Conservation (phyloP, 2,888 invertebrate genomes). For the Osmoderma eremita region DNA sequence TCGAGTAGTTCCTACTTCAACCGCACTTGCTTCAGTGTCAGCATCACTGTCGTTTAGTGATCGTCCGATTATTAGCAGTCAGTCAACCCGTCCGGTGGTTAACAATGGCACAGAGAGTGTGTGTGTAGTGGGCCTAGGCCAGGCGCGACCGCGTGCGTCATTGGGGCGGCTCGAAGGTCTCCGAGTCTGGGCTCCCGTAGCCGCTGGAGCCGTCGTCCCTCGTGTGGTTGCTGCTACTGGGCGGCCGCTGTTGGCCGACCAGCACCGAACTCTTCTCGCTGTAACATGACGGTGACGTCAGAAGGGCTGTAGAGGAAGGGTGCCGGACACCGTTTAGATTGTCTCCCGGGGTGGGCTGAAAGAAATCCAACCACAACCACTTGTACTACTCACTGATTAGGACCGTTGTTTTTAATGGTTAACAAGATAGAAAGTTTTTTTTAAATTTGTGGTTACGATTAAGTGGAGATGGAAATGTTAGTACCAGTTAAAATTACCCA, state of each 20-base stretch:
- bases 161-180: slow-evolving; percentile 66
- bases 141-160: slow-evolving; percentile 50
- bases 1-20: too few relatives aligned
- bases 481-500: too few relatives aligned
- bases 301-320: slow-evolving; percentile 50
- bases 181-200: slow-evolving; percentile 81
- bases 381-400: slow-evolving; percentile 40
- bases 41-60: too few relatives aligned
- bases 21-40: too few relatives aligned
- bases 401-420: too few relatives aligned
- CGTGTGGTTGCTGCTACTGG: slow-evolving; percentile 57
- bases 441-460: too few relatives aligned
- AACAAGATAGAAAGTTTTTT: too few relatives aligned
- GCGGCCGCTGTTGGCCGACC: slow-evolving; percentile 61
- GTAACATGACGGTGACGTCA: slow-evolving; percentile 62
- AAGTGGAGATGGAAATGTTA: too few relatives aligned
- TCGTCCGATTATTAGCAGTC: too few relatives aligned
- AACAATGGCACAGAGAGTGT: too few relatives aligned
- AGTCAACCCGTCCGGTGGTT: too few relatives aligned
- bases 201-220: slow-evolving; percentile 81
- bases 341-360: slow-evolving; percentile 63
- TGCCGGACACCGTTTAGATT: slow-evolving; percentile 58
- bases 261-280: slow-evolving; percentile 62
- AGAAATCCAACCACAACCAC: slow-evolving; percentile 57
- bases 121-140: slow-evolving; percentile 22